Percentiles rank a stretch among this genome's conserved stretches.
phyloP scores from a whole-genome alignment of 1,140 invertebrate genomes.

The Hermetia illucens region DNA sequence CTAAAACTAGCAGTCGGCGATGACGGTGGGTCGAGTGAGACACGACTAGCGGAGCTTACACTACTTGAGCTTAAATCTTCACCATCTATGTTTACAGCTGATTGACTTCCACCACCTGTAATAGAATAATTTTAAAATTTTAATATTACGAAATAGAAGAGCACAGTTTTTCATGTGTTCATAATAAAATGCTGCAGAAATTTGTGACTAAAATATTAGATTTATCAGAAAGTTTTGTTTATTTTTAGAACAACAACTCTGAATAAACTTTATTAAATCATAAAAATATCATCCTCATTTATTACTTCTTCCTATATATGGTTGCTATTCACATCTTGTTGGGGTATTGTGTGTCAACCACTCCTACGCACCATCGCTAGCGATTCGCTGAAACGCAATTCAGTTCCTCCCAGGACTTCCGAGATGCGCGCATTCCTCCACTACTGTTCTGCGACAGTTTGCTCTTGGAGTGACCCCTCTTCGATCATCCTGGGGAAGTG shows the following conservation, averaged over 20 bases:
- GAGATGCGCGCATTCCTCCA: too few relatives aligned
- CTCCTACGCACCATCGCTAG: too few relatives aligned
- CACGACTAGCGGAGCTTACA: slow-evolving; percentile 62
- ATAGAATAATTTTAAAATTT: neutral
- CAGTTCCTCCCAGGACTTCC: too few relatives aligned
- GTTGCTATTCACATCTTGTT: too few relatives aligned
- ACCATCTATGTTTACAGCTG: slow-evolving; percentile 27
- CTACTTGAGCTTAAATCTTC: slow-evolving; percentile 68
- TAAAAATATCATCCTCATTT: too few relatives aligned
- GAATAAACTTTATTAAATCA: too few relatives aligned
- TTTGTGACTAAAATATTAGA: neutral
- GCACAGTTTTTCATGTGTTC: neutral
- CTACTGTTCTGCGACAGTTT: too few relatives aligned
- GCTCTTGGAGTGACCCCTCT: too few relatives aligned
- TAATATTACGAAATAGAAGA: neutral
- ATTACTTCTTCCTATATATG: too few relatives aligned
- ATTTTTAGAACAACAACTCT: neutral
- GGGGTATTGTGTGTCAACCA: too few relatives aligned
- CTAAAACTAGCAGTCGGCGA: slow-evolving; percentile 42
- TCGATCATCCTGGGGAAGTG: too few relatives aligned
- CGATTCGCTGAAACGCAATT: too few relatives aligned
- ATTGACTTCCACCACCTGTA: slow-evolving; percentile 5
- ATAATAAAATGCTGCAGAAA: neutral
- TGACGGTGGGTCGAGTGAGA: slow-evolving; percentile 61
- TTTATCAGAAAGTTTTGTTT: neutral